phyloP scores from a whole-genome alignment of 1,140 invertebrate species.

The Sarcophaga bullata region DNA sequence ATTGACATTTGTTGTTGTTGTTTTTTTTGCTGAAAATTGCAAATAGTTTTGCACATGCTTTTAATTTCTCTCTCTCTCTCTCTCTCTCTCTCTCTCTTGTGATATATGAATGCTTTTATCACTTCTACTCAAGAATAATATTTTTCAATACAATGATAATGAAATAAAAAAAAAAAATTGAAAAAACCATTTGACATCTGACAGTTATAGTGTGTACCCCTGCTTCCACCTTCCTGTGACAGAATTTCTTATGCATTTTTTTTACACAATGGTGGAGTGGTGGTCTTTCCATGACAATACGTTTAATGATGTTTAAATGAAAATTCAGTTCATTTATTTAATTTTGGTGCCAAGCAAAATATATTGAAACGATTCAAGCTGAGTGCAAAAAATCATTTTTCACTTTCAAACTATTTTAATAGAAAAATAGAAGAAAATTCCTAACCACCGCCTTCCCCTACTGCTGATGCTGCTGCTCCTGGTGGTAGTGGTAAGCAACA shows the following conservation, averaged over 20 bases:
- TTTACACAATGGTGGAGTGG: too few species aligned
- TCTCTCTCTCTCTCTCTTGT: too few species aligned
- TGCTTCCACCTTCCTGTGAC: neutral
- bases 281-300: neutral
- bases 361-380: neutral
- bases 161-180: too few species aligned
- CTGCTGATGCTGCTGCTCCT: neutral
- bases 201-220: neutral
- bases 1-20: too few species aligned
- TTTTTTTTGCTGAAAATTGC: too few species aligned
- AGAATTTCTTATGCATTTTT: too few species aligned
- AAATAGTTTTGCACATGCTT: too few species aligned
- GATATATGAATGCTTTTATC: too few species aligned
- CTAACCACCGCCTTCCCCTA: too few species aligned
- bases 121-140: too few species aligned
- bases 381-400: constrained; percentile 22
- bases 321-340: constrained; percentile 27
- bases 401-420: constrained; percentile 9
- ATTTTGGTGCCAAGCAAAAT: neutral
- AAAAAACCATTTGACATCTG: neutral
- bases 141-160: too few species aligned
- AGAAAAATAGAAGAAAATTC: neutral
- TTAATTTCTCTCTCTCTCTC: too few species aligned
- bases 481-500: neutral
- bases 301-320: constrained; percentile 6